Evolutionary conservation across 2,888 invertebrate species (phyloP), one percentile per base, ranked within the genome.

Genomic region (Pseudolycoriella hygida): DNA sequence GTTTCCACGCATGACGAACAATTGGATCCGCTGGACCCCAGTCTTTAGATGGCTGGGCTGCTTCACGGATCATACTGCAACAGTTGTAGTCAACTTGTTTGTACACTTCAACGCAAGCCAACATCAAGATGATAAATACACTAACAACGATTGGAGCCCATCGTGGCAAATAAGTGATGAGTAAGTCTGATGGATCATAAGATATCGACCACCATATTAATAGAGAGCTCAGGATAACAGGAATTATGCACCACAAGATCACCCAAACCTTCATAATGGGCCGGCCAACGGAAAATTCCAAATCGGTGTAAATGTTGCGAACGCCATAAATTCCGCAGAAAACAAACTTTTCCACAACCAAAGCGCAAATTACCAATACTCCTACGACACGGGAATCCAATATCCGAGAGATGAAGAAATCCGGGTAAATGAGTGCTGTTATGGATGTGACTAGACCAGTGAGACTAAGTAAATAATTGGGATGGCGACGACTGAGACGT

Each of bases 21-120:
- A 66, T 48, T 0, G 66, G 66, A 55, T 66, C 66, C 2, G 64
- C 64, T 11, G 66, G 66, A 2, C 66, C 66, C 66, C 66, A 66
- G 53, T 66, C 66, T 49, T 65, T 65, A 3, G 66, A 62, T n/a
- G 65, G 57, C 42, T 63, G 64, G 0, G 64, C 62, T 2, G 66
- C 64, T 49, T 65, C 66, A 45, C 62, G 63, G 14, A 66, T 66
- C 64, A 64, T 64, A 46, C 65, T 64, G 42, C 63, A 64, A 54
- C 63, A 64, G 49, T 66, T 66, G 45, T 66, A 66, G 47, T 65
- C 66, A n/a, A 65, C 64, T 52, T 66, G 65, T 2, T 62, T 60
- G 46, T 61, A 64, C 47, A 64, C 61, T 50, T 64, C 63, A 38
- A 64, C 53, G 40, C 61, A 59, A 31, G 66, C 64, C 42, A 62